Conservation (phyloP, 2,113 vertebrate genomes). For the Hippopotamus amphibius region DNA sequence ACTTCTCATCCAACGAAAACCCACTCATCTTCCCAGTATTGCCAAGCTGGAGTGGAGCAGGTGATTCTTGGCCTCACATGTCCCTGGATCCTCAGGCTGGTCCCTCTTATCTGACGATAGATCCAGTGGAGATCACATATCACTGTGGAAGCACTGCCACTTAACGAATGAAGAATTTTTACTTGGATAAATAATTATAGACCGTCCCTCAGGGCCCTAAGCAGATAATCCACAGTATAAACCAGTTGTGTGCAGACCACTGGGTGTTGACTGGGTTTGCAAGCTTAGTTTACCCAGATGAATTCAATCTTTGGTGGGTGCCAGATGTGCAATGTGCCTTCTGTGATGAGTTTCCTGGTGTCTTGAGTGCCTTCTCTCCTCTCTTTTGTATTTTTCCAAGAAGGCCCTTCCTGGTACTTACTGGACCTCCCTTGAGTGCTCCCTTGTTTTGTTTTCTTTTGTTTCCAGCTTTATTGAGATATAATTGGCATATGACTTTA, state of each 20-base stretch:
- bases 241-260: background rate
- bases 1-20: background rate
- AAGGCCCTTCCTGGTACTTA: background rate
- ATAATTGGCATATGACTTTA: background rate
- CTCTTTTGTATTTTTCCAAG: constrained; percentile 8
- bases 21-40: background rate
- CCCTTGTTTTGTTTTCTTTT: background rate
- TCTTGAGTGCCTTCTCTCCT: background rate
- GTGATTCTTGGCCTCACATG: background rate
- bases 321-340: background rate
- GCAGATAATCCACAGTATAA: background rate
- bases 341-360: background rate
- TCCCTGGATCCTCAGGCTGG: background rate
- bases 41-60: background rate
- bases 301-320: background rate
- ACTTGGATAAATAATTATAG: background rate
- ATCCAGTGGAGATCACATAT: background rate
- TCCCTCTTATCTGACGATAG: background rate
- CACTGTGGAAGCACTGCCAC: background rate
- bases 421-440: background rate
- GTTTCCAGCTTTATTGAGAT: background rate
- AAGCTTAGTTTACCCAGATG: background rate
- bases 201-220: background rate
- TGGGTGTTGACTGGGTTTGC: background rate
- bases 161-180: background rate